Conservation (phyloP, 2,797 vertebrate genomes). For the Peromyscus attwateri region DNA sequence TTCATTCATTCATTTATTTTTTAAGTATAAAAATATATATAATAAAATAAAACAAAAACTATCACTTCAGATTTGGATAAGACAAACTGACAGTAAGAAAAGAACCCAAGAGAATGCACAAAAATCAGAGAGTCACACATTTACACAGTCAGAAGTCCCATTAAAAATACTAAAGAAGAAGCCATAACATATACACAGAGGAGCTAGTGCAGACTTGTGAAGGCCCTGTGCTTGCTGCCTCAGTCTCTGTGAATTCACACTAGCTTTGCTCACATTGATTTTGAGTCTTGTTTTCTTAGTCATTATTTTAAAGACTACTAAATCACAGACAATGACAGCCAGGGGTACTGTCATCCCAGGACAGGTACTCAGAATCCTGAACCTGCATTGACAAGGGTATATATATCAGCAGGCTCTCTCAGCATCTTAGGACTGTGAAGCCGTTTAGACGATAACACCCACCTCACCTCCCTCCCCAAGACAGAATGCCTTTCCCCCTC, state of each 20-base stretch:
- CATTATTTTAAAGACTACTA: conserved; percentile 51
- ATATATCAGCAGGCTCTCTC: background rate
- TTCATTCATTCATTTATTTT: background rate
- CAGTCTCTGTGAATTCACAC: background rate
- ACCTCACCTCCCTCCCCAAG: background rate
- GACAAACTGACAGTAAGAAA: background rate
- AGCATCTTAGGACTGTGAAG: background rate
- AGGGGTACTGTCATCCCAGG: background rate
- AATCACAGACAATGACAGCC: conserved; percentile 22
- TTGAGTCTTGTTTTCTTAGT: conserved; percentile 38
- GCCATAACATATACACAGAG: background rate
- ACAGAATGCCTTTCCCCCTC: conserved; percentile 52
- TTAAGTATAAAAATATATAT: background rate
- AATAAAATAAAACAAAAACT: background rate
- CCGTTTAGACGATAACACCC: background rate
- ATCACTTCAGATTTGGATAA: background rate
- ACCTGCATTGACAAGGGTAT: background rate
- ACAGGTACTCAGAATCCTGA: background rate
- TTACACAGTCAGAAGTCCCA: background rate
- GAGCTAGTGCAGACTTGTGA: background rate
- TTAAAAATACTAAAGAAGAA: background rate
- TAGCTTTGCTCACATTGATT: background rate
- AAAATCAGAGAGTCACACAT: background rate
- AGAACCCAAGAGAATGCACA: background rate
- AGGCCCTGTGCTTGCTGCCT: background rate